Conservation (phyloP, 2,888 invertebrate species). For the Onchidella celtica region DNA sequence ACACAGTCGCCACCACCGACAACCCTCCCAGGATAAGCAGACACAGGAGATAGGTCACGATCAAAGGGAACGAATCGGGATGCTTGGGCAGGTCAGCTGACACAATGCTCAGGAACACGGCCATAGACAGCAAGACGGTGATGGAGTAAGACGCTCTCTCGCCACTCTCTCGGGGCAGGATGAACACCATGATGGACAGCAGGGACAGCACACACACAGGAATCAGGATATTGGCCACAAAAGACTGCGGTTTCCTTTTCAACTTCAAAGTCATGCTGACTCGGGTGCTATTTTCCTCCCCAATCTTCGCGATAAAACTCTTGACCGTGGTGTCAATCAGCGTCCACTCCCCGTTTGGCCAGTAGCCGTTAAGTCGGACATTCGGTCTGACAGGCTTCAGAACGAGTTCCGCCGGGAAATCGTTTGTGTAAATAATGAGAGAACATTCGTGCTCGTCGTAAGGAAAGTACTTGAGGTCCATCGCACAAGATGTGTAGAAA, state of each 20-base stretch:
- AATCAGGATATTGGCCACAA: slow-evolving; percentile 43
- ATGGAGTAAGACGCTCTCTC: slow-evolving; percentile 52
- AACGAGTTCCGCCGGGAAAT: background rate
- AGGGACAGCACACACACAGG: slow-evolving; percentile 48
- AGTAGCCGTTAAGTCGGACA: background rate
- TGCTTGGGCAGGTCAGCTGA: slow-evolving; percentile 1
- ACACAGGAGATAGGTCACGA: slow-evolving; percentile 3
- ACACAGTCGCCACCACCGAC: background rate
- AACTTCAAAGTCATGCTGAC: background rate
- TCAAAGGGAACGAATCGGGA: slow-evolving; percentile 20
- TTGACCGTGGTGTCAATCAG: background rate
- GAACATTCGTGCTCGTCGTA: slow-evolving; percentile 11
- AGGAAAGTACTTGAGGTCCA: slow-evolving; percentile 21
- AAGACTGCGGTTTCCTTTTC: background rate
- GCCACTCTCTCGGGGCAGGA: slow-evolving; percentile 51
- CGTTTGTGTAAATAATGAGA: background rate
- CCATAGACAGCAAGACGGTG: slow-evolving; percentile 51
- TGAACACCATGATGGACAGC: slow-evolving; percentile 46
- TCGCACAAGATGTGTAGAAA: background rate
- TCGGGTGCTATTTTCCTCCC: background rate
- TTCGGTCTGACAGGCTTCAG: background rate
- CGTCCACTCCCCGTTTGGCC: slow-evolving; percentile 22
- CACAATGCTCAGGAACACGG: slow-evolving; percentile 46
- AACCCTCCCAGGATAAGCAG: background rate
- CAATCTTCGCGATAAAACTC: background rate